Evolutionary conservation across 2,888 invertebrate genomes (phyloP), one percentile per base, ranked within the genome.

Genomic region (Drosophila picticornis): DNA sequence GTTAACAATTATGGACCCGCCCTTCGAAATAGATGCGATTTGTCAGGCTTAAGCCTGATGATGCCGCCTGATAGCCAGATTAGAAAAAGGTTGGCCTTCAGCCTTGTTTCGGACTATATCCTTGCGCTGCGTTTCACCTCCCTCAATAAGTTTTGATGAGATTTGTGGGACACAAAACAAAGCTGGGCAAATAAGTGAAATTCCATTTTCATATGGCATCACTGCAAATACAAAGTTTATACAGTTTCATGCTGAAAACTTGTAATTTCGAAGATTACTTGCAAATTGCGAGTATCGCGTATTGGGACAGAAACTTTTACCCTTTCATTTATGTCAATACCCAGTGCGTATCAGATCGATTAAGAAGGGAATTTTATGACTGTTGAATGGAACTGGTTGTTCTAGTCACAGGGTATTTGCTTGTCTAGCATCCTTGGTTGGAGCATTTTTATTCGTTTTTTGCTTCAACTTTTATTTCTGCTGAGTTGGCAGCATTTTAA

Each of bases 1-100:
- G 60, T 68, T 80, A 73, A 78, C 78, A 88, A 80, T 85, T 88
- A 72, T 77, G 80, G 69, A 56, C 71, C 55, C 53, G 9, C 27
- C 31, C n/a, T 31, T 22, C 51, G n/a, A 38, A 60, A 38, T 52
- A 48, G 59, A 53, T 74, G 62, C 62, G 75, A 78, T 78, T 78
- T 78, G 77, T 78, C 79, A 67, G 78, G 75, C 75, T 78, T 78
- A 71, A 65, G 62, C 16, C 48, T 78, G 71, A 61, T 71, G 75
- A 78, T 64, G 60, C 63, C 58, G 61, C 61, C 61, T 71, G 75
- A 77, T 78, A 66, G 59, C 36, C 48, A 61, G 74, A 77, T 77
- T 77, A 59, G 52, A 62, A 64, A 56, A 57, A 56, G 13, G 73
- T 53, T 67, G 36, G 64, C 19, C 27, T 34, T 31, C n/a, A 32